A percentile compares a stretch with the other conserved stretches of the same genome.
Evolutionary conservation across 2,797 vertebrate genomes (phyloP).

Genomic region (Danio jaintianensis): DNA sequence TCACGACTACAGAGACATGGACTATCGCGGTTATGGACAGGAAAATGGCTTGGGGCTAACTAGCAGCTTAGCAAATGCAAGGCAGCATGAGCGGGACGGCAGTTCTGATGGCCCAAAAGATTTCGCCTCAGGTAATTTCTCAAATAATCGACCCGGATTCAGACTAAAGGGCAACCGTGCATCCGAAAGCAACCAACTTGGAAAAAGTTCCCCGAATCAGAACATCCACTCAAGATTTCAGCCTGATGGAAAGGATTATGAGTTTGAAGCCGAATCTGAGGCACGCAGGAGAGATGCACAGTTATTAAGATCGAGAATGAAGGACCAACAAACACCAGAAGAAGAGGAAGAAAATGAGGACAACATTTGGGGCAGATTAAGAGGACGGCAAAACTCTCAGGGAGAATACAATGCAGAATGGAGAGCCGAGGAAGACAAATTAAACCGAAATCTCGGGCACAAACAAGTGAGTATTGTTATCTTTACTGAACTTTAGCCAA

Average conservation of each 20-base stretch:
- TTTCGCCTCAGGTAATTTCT: constrained; percentile 63
- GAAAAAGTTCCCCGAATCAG: constrained; percentile 64
- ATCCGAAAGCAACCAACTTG: constrained; percentile 60
- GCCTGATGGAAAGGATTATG: constrained; percentile 64
- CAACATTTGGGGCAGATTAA: constrained; percentile 55
- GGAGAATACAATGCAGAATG: constrained; percentile 65
- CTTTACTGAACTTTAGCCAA: neutral
- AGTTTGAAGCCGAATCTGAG: constrained; percentile 51
- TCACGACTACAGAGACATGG: constrained; percentile 90
- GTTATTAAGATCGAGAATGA: constrained; percentile 66
- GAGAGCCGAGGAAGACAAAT: constrained; percentile 72
- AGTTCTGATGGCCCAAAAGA: constrained; percentile 58
- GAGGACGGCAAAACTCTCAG: constrained; percentile 62
- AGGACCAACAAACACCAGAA: constrained; percentile 64
- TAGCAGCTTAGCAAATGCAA: constrained; percentile 45
- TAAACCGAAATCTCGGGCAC: constrained; percentile 65
- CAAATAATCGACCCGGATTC: constrained; percentile 65
- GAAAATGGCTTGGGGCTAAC: constrained; percentile 32
- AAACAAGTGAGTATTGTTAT: constrained; percentile 69
- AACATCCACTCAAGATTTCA: constrained; percentile 59
- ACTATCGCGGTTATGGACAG: constrained; percentile 85
- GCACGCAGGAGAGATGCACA: constrained; percentile 69
- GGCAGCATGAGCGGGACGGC: constrained; percentile 63
- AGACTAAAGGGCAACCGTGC: constrained; percentile 67
- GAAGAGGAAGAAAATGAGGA: constrained; percentile 59